Conservation (phyloP, 2,113 vertebrate genomes). For the Herpetotheres cachinnans region DNA sequence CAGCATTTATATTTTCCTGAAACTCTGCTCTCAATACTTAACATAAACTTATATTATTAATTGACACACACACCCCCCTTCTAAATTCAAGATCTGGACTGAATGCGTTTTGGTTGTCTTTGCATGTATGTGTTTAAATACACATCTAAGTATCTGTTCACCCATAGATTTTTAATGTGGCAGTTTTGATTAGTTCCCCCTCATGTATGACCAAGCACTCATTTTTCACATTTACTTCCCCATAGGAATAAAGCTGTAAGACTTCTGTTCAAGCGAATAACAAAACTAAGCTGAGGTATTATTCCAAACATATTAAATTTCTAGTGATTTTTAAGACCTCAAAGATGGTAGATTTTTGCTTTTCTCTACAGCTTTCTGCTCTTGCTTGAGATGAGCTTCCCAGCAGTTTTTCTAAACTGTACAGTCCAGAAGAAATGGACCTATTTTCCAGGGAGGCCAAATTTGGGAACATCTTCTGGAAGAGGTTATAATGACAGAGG, state of each 20-base stretch:
- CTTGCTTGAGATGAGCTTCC: neutral
- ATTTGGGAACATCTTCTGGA: neutral
- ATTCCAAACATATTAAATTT: neutral
- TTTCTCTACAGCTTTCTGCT: neutral
- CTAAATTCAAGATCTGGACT: neutral
- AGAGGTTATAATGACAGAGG: neutral
- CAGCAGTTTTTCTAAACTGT: neutral
- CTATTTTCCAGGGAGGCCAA: neutral
- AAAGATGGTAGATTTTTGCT: neutral
- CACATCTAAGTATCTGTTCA: neutral
- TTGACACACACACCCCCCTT: neutral
- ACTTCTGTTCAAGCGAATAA: neutral
- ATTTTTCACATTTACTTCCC: neutral
- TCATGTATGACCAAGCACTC: neutral
- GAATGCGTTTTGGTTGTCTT: neutral
- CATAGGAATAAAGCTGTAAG: neutral
- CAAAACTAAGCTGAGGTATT: neutral
- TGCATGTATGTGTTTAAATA: neutral
- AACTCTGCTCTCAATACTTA: neutral
- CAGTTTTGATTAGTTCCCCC: neutral
- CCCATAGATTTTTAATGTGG: neutral
- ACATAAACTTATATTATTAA: neutral
- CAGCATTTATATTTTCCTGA: neutral
- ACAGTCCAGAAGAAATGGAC: neutral
- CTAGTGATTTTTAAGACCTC: neutral